phyloP scores from a whole-genome alignment of 2,113 vertebrate genomes.

The Jacana jacana region DNA sequence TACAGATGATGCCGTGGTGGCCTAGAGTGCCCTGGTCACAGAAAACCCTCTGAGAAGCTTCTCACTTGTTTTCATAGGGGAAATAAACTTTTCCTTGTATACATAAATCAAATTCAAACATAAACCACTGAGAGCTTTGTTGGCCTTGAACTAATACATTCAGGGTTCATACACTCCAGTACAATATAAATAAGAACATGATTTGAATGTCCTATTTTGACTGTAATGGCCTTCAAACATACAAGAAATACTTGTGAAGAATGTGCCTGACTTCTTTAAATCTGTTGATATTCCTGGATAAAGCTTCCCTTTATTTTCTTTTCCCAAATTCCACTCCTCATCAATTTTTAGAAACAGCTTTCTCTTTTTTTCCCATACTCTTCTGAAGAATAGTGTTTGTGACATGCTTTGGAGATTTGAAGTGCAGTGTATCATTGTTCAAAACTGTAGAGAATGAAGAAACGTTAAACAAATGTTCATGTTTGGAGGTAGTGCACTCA shows the following conservation, averaged over 20 bases:
- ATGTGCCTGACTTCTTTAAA: not conserved
- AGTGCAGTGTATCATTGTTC: not conserved
- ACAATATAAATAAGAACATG: not conserved
- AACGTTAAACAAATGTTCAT: not conserved
- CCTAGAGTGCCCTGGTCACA: not conserved
- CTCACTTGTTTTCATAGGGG: not conserved
- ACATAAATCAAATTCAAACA: conserved; percentile 13
- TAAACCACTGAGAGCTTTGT: not conserved
- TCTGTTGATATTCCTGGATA: not conserved
- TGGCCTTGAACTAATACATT: not conserved
- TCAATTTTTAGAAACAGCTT: not conserved
- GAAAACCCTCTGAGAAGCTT: not conserved
- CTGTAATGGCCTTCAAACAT: not conserved
- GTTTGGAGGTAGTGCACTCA: not conserved
- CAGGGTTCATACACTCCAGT: not conserved
- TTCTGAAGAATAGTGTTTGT: not conserved
- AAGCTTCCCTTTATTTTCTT: not conserved
- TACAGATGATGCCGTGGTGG: not conserved
- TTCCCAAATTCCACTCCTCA: not conserved
- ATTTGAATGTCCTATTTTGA: conserved; percentile 1
- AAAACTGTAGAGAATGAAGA: not conserved
- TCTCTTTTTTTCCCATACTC: not conserved
- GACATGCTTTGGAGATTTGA: not conserved
- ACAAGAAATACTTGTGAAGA: not conserved
- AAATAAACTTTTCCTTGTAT: conserved; percentile 7